These are phyloP conservation scores for Agrochola circellaris DNA, from an alignment of 2,888 invertebrate genomes.

Conservation along the genomic window DNA sequence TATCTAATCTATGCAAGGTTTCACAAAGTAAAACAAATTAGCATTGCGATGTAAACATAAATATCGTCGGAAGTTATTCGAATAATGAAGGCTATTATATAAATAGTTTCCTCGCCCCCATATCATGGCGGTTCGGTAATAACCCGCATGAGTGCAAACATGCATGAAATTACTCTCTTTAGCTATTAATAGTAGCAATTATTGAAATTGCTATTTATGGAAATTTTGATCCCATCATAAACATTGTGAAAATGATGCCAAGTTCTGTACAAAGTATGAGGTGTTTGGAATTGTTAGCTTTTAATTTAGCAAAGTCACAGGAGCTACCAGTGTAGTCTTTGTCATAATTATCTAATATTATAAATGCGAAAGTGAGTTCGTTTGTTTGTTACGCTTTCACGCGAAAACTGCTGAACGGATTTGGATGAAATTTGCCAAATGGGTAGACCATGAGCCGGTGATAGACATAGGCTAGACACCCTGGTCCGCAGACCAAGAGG, in stretches of 20 bases:
- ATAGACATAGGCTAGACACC: no score
- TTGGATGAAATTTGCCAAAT: no score
- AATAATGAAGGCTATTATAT: conserved; percentile 51
- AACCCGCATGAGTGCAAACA: conserved; percentile 58
- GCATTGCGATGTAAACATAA: conserved; percentile 33
- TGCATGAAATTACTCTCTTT: conserved; percentile 46
- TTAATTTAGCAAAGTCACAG: not conserved
- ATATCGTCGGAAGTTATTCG: conserved; percentile 60
- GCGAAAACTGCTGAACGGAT: no score
- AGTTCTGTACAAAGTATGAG: not conserved
- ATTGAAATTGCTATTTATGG: conserved; percentile 48
- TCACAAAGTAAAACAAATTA: conserved; percentile 21
- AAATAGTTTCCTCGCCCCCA: conserved; percentile 46
- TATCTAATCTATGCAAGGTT: not conserved
- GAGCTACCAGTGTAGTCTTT: not conserved
- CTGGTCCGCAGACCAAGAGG: no score
- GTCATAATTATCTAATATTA: no score
- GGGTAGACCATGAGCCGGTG: no score
- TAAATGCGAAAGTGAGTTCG: no score
- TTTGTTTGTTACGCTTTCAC: no score
- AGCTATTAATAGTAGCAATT: conserved; percentile 40
- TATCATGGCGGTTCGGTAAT: conserved; percentile 42
- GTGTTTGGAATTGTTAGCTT: not conserved
- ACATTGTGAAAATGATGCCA: conserved; percentile 10
- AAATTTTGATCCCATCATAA: conserved; percentile 12